Conservation (phyloP, 2,797 vertebrate species). For the Merluccius polli region DNA sequence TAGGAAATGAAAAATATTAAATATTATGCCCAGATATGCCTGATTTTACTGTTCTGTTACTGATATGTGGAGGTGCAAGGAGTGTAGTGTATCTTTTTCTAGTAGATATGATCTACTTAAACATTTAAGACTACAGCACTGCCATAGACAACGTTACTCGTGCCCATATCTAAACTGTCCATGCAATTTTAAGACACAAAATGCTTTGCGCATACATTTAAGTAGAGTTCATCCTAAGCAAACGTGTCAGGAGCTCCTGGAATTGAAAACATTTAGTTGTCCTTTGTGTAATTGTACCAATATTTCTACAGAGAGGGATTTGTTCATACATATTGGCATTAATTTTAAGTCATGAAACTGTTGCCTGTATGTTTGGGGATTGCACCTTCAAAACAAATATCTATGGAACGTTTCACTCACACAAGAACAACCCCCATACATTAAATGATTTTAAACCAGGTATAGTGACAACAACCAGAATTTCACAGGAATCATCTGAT, state of each 20-base stretch:
- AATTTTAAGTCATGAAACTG: constrained; percentile 30
- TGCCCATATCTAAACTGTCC: constrained; percentile 7
- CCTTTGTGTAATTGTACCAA: too few relatives aligned
- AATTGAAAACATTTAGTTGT: constrained; percentile 9
- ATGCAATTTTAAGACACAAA: constrained; percentile 29
- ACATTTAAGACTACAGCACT: too few relatives aligned
- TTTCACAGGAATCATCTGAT: constrained; percentile 17
- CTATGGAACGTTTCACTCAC: constrained; percentile 25
- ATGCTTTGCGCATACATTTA: constrained; percentile 26
- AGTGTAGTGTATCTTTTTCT: too few relatives aligned
- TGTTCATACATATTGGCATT: constrained; percentile 20
- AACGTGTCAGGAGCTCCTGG: constrained; percentile 5
- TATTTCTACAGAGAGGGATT: constrained; percentile 9
- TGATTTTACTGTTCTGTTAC: too few relatives aligned
- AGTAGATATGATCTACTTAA: too few relatives aligned
- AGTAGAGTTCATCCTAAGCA: constrained; percentile 24
- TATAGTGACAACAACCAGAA: constrained; percentile 7
- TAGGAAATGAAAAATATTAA: too few relatives aligned
- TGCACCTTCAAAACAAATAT: constrained; percentile 35
- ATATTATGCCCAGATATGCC: too few relatives aligned
- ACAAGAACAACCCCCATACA: constrained; percentile 21
- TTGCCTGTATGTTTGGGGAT: constrained; percentile 30
- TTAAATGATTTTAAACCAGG: constrained; percentile 28
- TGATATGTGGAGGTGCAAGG: too few relatives aligned
- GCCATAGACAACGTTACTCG: too few relatives aligned